These are phyloP conservation scores for Linurgus olivaceus DNA, from an alignment of 2,797 vertebrate genomes.

Conservation along the genomic window DNA sequence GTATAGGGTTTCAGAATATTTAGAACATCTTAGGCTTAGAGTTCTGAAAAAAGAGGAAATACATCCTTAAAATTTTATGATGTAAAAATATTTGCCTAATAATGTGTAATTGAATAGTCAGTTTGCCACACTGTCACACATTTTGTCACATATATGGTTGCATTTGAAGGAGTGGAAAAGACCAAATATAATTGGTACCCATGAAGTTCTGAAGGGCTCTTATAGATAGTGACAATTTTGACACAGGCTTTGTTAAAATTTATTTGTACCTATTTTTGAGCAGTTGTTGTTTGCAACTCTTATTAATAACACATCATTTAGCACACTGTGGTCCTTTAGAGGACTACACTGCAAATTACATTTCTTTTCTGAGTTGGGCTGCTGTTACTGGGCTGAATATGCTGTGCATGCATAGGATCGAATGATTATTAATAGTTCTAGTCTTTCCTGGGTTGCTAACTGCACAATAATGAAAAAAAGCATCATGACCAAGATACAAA, in stretches of 20 bases:
- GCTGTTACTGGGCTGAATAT: slow-evolving; percentile 12
- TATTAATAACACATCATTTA: slow-evolving; percentile 3
- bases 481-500: slow-evolving; percentile 48
- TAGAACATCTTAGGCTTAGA: not conserved
- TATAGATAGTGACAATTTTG: not conserved
- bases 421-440: slow-evolving; percentile 52
- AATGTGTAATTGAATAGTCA: not conserved
- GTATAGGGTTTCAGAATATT: not conserved
- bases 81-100: not conserved
- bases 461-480: slow-evolving; percentile 32
- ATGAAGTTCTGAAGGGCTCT: not conserved
- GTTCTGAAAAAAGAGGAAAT: not conserved
- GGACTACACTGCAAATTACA: not conserved
- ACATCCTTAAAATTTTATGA: not conserved
- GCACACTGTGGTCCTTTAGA: not conserved
- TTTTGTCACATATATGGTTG: not conserved
- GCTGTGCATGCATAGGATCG: slow-evolving; percentile 35
- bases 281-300: not conserved
- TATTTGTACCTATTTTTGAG: not conserved
- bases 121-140: not conserved
- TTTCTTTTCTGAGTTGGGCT: not conserved
- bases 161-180: not conserved
- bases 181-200: not conserved
- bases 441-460: not conserved
- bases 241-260: not conserved